phyloP scores from a whole-genome alignment of 2,797 vertebrate species.

The Glyptemys insculpta region DNA sequence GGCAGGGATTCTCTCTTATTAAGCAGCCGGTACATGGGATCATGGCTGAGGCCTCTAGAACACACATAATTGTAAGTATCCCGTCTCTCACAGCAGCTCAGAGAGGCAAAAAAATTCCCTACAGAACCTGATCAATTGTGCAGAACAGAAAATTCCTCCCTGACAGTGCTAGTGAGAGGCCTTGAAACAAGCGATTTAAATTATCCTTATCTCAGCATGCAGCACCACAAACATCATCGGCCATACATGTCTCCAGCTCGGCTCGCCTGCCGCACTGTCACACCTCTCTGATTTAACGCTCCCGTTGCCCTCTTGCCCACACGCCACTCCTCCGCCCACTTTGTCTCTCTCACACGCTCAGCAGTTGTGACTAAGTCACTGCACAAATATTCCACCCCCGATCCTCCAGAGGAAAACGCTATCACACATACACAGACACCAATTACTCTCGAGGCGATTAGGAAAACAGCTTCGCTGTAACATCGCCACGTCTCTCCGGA shows the following conservation, averaged over 20 bases:
- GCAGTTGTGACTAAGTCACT: conserved; percentile 54
- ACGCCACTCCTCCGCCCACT: not conserved
- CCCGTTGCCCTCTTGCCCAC: not conserved
- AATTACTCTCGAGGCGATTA: not conserved
- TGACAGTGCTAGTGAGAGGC: not conserved
- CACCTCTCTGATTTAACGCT: not conserved
- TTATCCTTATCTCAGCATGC: not conserved
- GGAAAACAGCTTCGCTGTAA: not conserved
- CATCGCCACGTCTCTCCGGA: not conserved
- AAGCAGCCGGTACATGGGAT: not conserved
- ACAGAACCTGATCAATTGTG: not conserved
- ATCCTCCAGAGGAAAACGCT: not conserved
- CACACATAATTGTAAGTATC: not conserved
- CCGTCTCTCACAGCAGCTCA: not conserved
- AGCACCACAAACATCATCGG: not conserved
- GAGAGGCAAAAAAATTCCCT: not conserved
- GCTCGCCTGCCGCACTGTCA: not conserved
- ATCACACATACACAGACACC: not conserved
- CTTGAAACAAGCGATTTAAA: not conserved
- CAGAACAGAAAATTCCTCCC: not conserved
- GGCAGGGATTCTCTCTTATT: not conserved
- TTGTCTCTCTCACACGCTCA: conserved; percentile 10
- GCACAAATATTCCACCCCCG: conserved; percentile 66
- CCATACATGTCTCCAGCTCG: not conserved
- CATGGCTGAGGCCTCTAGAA: not conserved